A percentile compares a stretch with the other conserved stretches of the same genome.
Evolutionary conservation across 1,140 invertebrate genomes (phyloP).

Genomic region (Leptinotarsa undecemlineata): DNA sequence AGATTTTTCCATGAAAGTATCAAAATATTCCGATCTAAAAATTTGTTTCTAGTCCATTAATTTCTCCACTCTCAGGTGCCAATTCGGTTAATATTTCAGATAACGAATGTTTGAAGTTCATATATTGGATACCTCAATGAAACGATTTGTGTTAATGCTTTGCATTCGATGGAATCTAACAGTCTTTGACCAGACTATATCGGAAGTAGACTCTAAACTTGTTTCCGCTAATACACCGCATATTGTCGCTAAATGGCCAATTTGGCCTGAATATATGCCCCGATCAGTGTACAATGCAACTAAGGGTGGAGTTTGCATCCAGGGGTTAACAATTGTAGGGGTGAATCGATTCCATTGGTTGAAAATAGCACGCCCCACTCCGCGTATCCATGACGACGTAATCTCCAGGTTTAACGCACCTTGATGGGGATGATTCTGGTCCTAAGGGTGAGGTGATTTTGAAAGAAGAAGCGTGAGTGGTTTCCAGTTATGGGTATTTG

Average conservation of each 20-base stretch:
- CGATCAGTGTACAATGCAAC: slow-evolving; percentile 31
- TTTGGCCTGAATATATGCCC: slow-evolving; percentile 39
- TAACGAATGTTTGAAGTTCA: too few relatives aligned
- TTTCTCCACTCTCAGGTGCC: too few relatives aligned
- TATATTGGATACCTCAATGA: too few relatives aligned
- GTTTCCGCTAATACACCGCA: slow-evolving; percentile 47
- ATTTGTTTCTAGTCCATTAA: too few relatives aligned
- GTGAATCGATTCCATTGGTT: slow-evolving; percentile 28
- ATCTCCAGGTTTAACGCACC: slow-evolving; percentile 42
- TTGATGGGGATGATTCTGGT: slow-evolving; percentile 33
- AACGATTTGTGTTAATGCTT: too few relatives aligned
- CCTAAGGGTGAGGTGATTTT: not conserved
- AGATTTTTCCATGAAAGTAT: too few relatives aligned
- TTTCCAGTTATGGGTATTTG: not conserved
- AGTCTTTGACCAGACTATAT: not conserved
- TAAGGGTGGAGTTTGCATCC: slow-evolving; percentile 28
- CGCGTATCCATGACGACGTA: slow-evolving; percentile 40
- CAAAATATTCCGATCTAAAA: too few relatives aligned
- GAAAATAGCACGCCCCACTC: slow-evolving; percentile 32
- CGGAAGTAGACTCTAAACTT: slow-evolving; percentile 38
- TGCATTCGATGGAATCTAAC: not conserved
- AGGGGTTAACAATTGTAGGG: slow-evolving; percentile 27
- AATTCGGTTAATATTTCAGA: too few relatives aligned
- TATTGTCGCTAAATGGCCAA: slow-evolving; percentile 49
- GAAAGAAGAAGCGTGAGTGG: not conserved